Conservation (phyloP, 2,888 invertebrate genomes). For the Andrena minutula region DNA sequence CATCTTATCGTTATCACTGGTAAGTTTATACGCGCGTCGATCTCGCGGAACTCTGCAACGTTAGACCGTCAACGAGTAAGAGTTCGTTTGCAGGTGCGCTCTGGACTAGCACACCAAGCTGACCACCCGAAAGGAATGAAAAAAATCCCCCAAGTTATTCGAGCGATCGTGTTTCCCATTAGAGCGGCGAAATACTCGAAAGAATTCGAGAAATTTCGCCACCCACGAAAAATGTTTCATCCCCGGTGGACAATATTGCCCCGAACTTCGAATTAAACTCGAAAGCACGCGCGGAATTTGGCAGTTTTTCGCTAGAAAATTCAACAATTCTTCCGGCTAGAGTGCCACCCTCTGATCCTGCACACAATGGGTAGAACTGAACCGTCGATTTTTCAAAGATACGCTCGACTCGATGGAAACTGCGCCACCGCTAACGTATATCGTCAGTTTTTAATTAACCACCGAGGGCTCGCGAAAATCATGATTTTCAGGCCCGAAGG, state of each 20-base stretch:
- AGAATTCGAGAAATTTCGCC: conserved; percentile 49
- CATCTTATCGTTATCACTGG: conserved; percentile 59
- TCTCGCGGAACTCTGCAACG: conserved; percentile 49
- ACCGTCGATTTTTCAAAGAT: conserved; percentile 3
- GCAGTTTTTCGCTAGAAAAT: conserved; percentile 22
- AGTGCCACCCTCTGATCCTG: neutral
- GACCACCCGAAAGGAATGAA: neutral
- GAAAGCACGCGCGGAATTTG: conserved; percentile 45
- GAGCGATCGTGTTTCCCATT: neutral
- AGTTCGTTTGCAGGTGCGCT: conserved; percentile 45
- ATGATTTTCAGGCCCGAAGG: neutral
- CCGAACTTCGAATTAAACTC: conserved; percentile 42
- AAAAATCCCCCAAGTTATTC: conserved; percentile 30
- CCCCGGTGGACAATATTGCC: conserved; percentile 20
- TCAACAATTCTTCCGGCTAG: conserved; percentile 22
- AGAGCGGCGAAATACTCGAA: conserved; percentile 33
- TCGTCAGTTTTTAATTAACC: conserved; percentile 35
- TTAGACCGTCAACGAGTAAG: conserved; percentile 9
- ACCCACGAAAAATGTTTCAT: conserved; percentile 26
- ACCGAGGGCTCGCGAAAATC: neutral
- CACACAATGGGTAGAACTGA: conserved; percentile 13
- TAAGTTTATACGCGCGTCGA: conserved; percentile 48
- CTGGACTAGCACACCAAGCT: neutral
- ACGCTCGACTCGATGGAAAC: neutral
- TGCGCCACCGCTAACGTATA: neutral